Base-by-base conservation (phyloP, 92 coral and sea anemone genomes). In the Epizoanthus illoricatus region DNA sequence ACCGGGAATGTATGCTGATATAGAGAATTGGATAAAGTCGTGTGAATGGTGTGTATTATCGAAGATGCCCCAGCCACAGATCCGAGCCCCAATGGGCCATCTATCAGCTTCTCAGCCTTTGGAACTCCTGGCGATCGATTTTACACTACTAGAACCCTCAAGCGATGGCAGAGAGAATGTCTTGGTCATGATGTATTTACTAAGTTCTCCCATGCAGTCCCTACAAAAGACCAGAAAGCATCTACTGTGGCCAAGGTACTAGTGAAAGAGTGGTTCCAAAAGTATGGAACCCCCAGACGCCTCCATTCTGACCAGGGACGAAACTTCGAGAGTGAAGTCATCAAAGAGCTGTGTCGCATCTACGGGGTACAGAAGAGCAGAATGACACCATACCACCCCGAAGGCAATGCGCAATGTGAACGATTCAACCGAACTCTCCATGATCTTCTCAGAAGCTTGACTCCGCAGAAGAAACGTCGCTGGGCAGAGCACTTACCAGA, bases 61-160 rank as follows among this genome's bases (percentile, higher is more conserved):
- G 2, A 90, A 91, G 81, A 28, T 74, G 74, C 94, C 90, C 0
- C 80, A 59, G 42, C 94, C 88, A 10, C 81, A n/a, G n/a, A 28
- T 28, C 33, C 0, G 33, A 28, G 33, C 33, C 0, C 33, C 33
- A 28, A 28, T 28, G 33, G 33, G 33, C 33, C 0, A 28, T 28
- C n/a, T 28, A 28, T 0, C 33, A 28, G 33, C 33, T 28, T 0
- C 33, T 0, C 33, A 28, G 1, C 33, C 33, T 0, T 28, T 28
- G 33, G 33, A 28, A 28, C 33, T 28, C 1, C 33, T 28, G 33
- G 33, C 33, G 1, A 28, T 1, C 33, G 33, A 28, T 28, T 28
- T 28, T 1, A 28, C 1, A 28, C 33, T 28, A 1, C 1, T 28
- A 1, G 33, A 28, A 28, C 33, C 33, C 33, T 28, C 33, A 28